Evolutionary conservation across 2,113 vertebrate genomes (phyloP).

Genomic region (Corythaixoides concolor): DNA sequence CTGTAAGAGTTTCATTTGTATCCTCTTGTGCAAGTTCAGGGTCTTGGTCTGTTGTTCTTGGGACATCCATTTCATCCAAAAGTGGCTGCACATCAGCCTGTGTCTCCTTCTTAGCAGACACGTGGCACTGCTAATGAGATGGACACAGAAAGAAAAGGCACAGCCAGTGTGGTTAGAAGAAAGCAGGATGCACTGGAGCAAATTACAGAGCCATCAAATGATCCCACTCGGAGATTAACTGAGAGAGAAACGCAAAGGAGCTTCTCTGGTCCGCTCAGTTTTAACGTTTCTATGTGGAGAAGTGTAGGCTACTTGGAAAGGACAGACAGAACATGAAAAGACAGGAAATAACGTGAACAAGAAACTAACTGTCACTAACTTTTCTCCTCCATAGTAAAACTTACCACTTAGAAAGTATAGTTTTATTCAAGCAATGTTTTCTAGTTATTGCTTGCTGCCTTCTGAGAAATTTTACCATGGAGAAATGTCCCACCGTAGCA

Average conservation of each 20-base stretch:
- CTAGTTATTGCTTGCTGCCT: background rate
- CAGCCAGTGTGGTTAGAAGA: background rate
- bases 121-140: background rate
- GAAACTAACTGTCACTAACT: background rate
- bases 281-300: background rate
- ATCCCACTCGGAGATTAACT: background rate
- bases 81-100: slow-evolving; percentile 16
- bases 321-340: background rate
- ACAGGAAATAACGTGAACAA: background rate
- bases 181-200: background rate
- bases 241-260: background rate
- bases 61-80: background rate
- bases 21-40: background rate
- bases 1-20: background rate
- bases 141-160: background rate
- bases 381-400: background rate
- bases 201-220: background rate
- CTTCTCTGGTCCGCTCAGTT: background rate
- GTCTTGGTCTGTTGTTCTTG: background rate
- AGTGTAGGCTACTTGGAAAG: background rate
- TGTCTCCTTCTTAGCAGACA: background rate
- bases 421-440: background rate
- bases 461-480: background rate
- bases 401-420: background rate
- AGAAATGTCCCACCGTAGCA: background rate